Evolutionary conservation across 2,888 invertebrate genomes (phyloP), one percentile per base, ranked within the genome.

Genomic region (Linnaemya tessellans): DNA sequence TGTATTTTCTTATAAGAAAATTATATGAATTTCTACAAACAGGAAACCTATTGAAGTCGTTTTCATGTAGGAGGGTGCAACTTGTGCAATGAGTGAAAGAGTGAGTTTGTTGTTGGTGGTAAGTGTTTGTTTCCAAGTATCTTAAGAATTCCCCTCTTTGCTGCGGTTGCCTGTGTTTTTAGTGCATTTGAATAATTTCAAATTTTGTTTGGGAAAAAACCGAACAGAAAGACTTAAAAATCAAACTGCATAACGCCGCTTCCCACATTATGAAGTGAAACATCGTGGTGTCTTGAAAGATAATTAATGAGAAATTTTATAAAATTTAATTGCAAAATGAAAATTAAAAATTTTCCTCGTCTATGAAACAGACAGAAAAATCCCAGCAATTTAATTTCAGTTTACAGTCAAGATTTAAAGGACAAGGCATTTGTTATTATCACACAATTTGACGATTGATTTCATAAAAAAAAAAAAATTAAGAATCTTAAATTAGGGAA

Each of bases 191-290:
- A 51, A 77, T 70, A 41, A 70, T 82, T 79, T 79, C 49, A 68
- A 74, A 68, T 68, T 51, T 56, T 54, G 43, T 70, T 80, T 65
- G 43, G 49, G 60, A 56, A 62, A 20, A 79, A 18, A 35, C 3
- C 2, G 18, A 77, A 70, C 18, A 22, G 18, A 58, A 80, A 41
- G 56, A 73, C 74, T 71, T 71, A 18, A 79, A 84, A 82, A 85
- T 79, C 81, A 82, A 49, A 82, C 22, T 82, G 85, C 85, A 85
- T 85, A 85, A 82, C 78, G 71, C 38, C 78, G 71, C 38, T 85
- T 85, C 85, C 82, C 82, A 79, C 82, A 82, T 65, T 85, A n/a
- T 35, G 30, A n/a, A 25, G 11, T 41, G 15, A 38, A 60, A n/a
- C 51, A 71, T 15, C 9, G 20, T 11, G 43, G 30, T 41, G 1